A percentile compares a stretch with the other conserved stretches of the same genome.
These are phyloP conservation scores for Torymus aiolomorphi DNA, from an alignment of 2,888 invertebrate species.

Conservation along the genomic window DNA sequence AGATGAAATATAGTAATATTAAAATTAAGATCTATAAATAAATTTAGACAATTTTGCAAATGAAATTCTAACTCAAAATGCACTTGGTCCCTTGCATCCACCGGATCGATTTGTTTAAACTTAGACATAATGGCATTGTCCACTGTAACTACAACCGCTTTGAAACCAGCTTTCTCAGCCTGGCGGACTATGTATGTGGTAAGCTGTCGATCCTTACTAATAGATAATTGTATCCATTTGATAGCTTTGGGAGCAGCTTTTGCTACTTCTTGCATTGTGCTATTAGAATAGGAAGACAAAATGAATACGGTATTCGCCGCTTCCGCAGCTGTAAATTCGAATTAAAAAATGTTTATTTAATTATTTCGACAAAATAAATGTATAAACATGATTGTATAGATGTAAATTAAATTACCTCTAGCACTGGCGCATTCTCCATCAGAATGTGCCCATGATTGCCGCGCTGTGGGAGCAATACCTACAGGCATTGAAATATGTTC, in stretches of 20 bases:
- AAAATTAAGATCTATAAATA: too few relatives aligned
- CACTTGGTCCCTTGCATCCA: too few relatives aligned
- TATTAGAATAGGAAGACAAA: conserved; percentile 90
- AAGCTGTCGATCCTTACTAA: conserved; percentile 87
- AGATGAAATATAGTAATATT: too few relatives aligned
- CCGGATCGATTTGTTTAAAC: too few relatives aligned
- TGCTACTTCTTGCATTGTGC: conserved; percentile 92
- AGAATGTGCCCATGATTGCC: conserved; percentile 85
- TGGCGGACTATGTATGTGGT: conserved; percentile 84
- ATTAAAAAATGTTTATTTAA: not conserved
- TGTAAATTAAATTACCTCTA: conserved; percentile 78
- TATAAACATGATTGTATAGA: not conserved
- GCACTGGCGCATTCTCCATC: conserved; percentile 91
- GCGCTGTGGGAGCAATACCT: too few relatives aligned
- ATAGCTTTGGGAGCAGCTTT: conserved; percentile 83
- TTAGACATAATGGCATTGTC: conserved; percentile 83
- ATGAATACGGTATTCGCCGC: conserved; percentile 85
- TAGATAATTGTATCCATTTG: conserved; percentile 95
- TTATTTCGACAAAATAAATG: not conserved
- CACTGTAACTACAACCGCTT: conserved; percentile 90
- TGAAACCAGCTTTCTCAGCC: conserved; percentile 89
- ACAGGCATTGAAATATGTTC: too few relatives aligned
- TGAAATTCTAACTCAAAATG: too few relatives aligned
- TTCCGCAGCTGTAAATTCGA: conserved; percentile 81
- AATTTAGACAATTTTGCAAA: too few relatives aligned